A percentile compares a stretch with the other conserved stretches of the same genome.
These are phyloP conservation scores for Borostomias antarcticus DNA, from an alignment of 2,797 vertebrate species.

Conservation along the genomic window DNA sequence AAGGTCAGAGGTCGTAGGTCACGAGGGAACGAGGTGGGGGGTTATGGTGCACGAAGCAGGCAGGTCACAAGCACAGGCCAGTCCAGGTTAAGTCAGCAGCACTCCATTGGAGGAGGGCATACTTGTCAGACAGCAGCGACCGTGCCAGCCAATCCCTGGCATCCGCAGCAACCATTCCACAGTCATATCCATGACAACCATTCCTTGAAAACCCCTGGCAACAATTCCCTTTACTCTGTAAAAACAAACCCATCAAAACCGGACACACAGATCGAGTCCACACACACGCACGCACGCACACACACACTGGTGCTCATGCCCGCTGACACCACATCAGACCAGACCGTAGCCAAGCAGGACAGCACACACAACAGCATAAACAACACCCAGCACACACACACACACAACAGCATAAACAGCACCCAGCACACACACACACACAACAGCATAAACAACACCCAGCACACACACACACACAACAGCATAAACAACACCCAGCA, in stretches of 20 bases:
- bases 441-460: constrained; percentile 4
- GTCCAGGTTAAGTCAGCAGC: constrained; percentile 24
- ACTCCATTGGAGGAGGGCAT: not conserved
- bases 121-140: not conserved
- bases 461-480: not conserved
- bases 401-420: constrained; percentile 20
- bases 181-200: no score
- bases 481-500: constrained; percentile 20
- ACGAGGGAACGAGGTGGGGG: constrained; percentile 7
- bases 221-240: no score
- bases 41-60: not conserved
- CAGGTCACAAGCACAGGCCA: constrained; percentile 7
- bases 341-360: not conserved
- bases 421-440: not conserved
- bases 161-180: not conserved
- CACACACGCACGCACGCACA: not conserved
- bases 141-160: not conserved
- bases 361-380: constrained; percentile 21
- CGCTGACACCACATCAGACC: not conserved
- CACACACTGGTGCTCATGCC: not conserved
- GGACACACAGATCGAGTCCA: not conserved
- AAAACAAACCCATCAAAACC: no score
- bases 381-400: no score
- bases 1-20: constrained; percentile 51
- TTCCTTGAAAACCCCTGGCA: no score